Evolutionary conservation across 2,797 vertebrate species (phyloP).

Genomic region (Yasuhikotakia modesta): DNA sequence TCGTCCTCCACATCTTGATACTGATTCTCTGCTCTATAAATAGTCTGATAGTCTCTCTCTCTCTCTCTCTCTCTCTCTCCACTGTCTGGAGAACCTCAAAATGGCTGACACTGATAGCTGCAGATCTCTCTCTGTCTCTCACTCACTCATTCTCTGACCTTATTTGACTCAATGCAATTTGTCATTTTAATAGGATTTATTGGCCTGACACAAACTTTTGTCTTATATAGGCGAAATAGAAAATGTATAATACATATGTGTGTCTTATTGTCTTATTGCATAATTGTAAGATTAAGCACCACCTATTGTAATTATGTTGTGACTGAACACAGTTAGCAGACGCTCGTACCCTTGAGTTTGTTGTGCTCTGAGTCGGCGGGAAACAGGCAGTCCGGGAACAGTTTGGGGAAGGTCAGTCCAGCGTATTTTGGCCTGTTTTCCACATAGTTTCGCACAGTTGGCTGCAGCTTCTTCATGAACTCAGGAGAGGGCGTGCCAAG

Average conservation of each 20-base stretch:
- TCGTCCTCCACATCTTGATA: background rate
- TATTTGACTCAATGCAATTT: background rate
- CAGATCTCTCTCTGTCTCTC: constrained; percentile 1
- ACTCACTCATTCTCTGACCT: too few species aligned
- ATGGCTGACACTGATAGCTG: constrained; percentile 15
- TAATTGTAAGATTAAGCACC: too few species aligned
- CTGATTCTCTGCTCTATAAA: constrained; percentile 17
- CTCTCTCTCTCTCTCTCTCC: constrained; percentile 15
- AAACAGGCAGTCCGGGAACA: constrained; percentile 98
- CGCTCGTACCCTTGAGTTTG: constrained; percentile 95
- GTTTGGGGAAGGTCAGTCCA: constrained; percentile 96
- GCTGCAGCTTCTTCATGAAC: constrained; percentile 99
- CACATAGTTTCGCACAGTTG: constrained; percentile 97
- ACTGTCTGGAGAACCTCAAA: constrained; percentile 26
- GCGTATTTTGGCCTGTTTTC: constrained; percentile 98
- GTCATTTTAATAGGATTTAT: background rate
- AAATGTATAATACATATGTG: too few species aligned
- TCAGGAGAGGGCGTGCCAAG: constrained; percentile 94
- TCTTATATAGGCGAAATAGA: too few species aligned
- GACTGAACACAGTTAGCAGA: too few species aligned
- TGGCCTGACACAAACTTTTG: background rate
- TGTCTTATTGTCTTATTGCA: too few species aligned
- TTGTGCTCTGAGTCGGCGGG: constrained; percentile 99
- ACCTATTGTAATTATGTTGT: too few species aligned
- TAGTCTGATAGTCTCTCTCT: constrained; percentile 3